Percentiles rank a stretch among this genome's conserved stretches.
Conservation (phyloP, 2,888 invertebrate species). For the Dusona sp. region DNA sequence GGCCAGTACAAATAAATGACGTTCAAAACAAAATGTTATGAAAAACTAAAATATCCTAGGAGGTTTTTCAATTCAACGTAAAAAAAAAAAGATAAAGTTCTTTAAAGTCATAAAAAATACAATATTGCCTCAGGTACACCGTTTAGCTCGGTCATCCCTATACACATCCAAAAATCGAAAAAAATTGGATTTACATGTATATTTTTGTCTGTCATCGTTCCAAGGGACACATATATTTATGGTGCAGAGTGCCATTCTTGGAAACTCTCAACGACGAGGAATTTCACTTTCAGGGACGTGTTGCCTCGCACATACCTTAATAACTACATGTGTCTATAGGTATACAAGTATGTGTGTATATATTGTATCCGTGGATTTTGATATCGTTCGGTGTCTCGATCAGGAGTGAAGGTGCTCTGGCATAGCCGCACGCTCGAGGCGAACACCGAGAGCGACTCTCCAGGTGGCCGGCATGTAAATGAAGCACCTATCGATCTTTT, state of each 20-base stretch:
- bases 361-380: neutral
- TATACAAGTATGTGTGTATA: neutral
- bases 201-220: neutral
- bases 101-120: neutral
- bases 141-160: neutral
- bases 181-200: constrained; percentile 1
- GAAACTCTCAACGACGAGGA: constrained; percentile 66
- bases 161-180: neutral
- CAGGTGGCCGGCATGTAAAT: constrained; percentile 70
- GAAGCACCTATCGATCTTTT: constrained; percentile 63
- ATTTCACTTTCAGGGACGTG: constrained; percentile 72
- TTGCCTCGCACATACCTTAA: constrained; percentile 57
- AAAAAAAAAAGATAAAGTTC: neutral
- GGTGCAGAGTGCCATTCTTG: constrained; percentile 54
- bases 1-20: too few species aligned
- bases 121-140: neutral
- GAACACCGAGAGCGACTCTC: constrained; percentile 52
- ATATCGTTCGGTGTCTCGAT: constrained; percentile 45
- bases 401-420: constrained; percentile 39
- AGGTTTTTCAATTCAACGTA: too few species aligned
- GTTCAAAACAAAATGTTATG: too few species aligned
- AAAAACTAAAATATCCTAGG: too few species aligned
- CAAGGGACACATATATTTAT: neutral
- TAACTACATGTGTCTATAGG: neutral
- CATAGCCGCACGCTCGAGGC: constrained; percentile 47